These are phyloP conservation scores for Nymphalis io DNA, from an alignment of 1,140 invertebrate species.

Conservation along the genomic window DNA sequence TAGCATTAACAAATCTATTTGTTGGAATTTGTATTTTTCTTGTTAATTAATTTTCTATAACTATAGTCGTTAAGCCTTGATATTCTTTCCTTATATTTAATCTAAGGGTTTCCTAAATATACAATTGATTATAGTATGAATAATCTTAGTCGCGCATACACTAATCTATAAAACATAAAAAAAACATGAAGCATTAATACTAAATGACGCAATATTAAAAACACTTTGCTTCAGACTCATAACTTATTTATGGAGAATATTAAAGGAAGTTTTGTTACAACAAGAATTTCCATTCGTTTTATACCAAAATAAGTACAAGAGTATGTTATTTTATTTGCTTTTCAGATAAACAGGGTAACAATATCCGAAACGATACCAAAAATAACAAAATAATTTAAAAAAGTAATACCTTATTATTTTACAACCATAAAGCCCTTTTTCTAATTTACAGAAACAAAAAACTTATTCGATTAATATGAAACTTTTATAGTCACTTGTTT, in stretches of 20 bases:
- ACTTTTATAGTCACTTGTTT: too few species aligned
- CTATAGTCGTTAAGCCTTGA: too few species aligned
- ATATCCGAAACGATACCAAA: constrained; percentile 17
- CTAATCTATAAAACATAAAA: not conserved
- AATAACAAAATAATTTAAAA: not conserved
- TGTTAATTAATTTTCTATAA: too few species aligned
- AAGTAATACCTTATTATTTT: not conserved
- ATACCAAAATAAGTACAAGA: constrained; percentile 14
- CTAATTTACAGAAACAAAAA: not conserved
- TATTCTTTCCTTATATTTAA: too few species aligned
- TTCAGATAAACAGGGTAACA: constrained; percentile 21
- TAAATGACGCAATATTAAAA: constrained; percentile 55
- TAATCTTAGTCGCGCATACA: not conserved
- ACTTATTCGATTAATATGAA: too few species aligned
- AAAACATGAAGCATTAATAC: not conserved
- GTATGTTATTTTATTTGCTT: not conserved
- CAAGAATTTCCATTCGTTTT: constrained; percentile 5
- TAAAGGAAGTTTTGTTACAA: not conserved
- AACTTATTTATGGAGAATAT: constrained; percentile 26
- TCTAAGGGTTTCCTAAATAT: too few species aligned
- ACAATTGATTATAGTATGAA: too few species aligned
- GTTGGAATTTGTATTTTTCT: too few species aligned
- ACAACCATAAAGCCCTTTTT: not conserved
- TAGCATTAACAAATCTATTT: too few species aligned
- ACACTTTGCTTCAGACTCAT: constrained; percentile 50